phyloP scores from a whole-genome alignment of 2,797 vertebrate species.

The Epinephelus awoara region DNA sequence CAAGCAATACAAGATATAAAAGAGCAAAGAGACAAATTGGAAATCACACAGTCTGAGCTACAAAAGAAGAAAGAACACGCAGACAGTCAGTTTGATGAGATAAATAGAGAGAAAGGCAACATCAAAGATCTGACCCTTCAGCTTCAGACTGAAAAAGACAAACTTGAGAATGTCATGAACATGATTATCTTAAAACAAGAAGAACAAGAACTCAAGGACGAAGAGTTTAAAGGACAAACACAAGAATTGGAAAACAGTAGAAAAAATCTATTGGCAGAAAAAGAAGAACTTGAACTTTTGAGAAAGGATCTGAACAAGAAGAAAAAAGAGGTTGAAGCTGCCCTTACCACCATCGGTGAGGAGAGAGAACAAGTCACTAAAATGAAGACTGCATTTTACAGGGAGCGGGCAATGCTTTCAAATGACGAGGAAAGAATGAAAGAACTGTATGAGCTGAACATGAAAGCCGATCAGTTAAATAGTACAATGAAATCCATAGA shows the following conservation, averaged over 20 bases:
- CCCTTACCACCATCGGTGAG: background rate
- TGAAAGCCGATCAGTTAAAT: background rate
- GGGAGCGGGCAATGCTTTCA: background rate
- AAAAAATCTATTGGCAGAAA: background rate
- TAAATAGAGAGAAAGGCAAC: slow-evolving; percentile 4
- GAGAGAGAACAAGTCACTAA: background rate
- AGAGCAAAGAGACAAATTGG: slow-evolving; percentile 17
- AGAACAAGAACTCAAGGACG: slow-evolving; percentile 2
- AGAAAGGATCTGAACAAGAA: slow-evolving; percentile 1
- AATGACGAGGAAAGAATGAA: background rate
- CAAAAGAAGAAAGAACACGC: background rate
- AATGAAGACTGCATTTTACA: background rate
- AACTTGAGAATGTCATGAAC: background rate
- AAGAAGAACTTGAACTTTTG: background rate
- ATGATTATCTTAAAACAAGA: background rate
- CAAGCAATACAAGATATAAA: background rate
- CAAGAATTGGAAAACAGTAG: background rate
- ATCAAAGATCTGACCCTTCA: background rate
- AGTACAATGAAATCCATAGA: background rate
- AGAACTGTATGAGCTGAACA: background rate
- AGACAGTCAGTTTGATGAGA: background rate
- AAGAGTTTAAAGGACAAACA: rapidly evolving
- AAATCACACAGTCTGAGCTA: background rate
- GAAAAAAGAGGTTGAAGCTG: background rate
- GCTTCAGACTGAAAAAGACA: background rate